Base-by-base conservation (phyloP, 1,140 invertebrate species). In the Panonychus citri region DNA sequence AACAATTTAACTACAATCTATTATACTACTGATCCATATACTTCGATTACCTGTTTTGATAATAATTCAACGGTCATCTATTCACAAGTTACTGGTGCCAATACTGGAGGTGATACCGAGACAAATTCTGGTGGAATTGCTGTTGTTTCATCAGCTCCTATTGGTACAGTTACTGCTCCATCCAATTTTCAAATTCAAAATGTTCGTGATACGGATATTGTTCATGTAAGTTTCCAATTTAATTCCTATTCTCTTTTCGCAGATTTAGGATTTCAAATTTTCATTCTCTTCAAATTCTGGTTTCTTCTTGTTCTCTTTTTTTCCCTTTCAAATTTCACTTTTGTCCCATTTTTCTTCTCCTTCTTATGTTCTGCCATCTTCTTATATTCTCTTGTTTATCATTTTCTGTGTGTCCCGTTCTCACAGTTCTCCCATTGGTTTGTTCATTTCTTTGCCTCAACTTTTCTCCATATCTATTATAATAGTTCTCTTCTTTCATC, bases 191-290 rank as follows among this genome's bases (percentile, higher is more conserved):
- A 61, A 28, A 59, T 58, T 53, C 54, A 64, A 54, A 62, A 62
- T 60, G 60, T 62, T 15, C 34, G 62, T 7, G 58, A 59, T 21
- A 61, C 57, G 57, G 58, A 60, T 10, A 62, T 60, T 28, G 59
- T 60, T 27, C 60, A 63, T 58, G 63, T 62, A 59, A 57, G 53
- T 57, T n/a, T n/a, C n/a, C n/a, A n/a, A n/a, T n/a, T n/a, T n/a
- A n/a, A n/a, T n/a, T n/a, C n/a, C n/a, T n/a, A n/a, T n/a, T n/a
- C n/a, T n/a, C n/a, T n/a, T n/a, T n/a, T n/a, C n/a, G n/a, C n/a
- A n/a, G n/a, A n/a, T n/a, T n/a, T n/a, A n/a, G n/a, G n/a, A n/a
- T n/a, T n/a, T n/a, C n/a, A n/a, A n/a, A n/a, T n/a, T n/a, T n/a
- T n/a, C n/a, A n/a, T n/a, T n/a, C n/a, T n/a, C n/a, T n/a, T n/a